Evolutionary conservation across 2,113 vertebrate genomes (phyloP), one percentile per base, ranked within the genome.

Genomic region (Cardinalis cardinalis): DNA sequence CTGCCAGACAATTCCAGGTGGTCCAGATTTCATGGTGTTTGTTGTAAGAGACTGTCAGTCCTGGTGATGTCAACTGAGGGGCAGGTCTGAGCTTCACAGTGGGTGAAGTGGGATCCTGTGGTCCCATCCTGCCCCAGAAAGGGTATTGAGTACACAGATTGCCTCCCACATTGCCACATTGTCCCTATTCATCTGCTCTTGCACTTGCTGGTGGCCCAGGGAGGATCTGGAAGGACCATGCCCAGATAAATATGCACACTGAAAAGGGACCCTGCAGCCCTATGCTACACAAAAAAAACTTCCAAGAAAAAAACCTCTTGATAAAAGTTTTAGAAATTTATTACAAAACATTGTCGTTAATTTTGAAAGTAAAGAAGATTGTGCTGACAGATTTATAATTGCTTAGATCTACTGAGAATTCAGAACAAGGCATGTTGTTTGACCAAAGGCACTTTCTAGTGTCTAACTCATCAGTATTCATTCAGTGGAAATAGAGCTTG

Each of bases 401-500:
- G 51, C 76, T 84, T 81, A 40, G 34, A 87, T 63, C 68, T 79
- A 58, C 65, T 75, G 59, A 83, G 73, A 86, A 88, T 93, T 94
- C 72, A 52, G 72, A 91, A 58, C 63, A 81, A 72, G 52, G 51
- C 65, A 68, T 75, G 58, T 41, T 88, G 38, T 90, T 90, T 81
- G 61, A 93, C 68, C 75, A 76, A 93, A 87, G 75, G n/a, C 0
- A 0, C 12, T 93, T 87, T 61, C 69, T 69, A 87, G 61, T 64
- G 53, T 72, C 58, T 52, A 78, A 49, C 38, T 87, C 40, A 87
- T 93, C 23, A 28, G 49, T 56, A 63, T 96, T 90, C 68, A 80
- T 90, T 88, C 92, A 83, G 58, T 83, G 71, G 53, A 94, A 87
- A 86, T 29, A 60, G 75, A 88, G 43, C 56, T 52, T 80, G 52